Evolutionary conservation across 2,888 invertebrate species (phyloP).

Genomic region (Hydropsyche betteni): DNA sequence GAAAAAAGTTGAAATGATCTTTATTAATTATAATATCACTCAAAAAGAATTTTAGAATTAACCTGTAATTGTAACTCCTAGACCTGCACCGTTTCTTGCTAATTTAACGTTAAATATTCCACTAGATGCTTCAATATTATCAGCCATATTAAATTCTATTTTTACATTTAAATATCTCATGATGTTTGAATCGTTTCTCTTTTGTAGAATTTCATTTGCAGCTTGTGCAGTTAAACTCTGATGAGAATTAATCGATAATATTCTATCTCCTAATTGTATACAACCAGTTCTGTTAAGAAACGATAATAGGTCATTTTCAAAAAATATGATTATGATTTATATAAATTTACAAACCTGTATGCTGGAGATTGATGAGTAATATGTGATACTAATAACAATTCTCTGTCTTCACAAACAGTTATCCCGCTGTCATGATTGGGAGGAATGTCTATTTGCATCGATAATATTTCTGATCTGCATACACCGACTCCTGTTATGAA

Average conservation of each 20-base stretch:
- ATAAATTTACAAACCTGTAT: slow-evolving; percentile 57
- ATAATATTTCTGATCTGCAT: slow-evolving; percentile 62
- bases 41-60: slow-evolving; percentile 51
- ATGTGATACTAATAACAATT: slow-evolving; percentile 60
- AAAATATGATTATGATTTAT: neutral
- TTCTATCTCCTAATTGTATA: slow-evolving; percentile 81
- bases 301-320: neutral
- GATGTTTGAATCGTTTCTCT: slow-evolving; percentile 67
- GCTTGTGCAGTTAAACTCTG: slow-evolving; percentile 71
- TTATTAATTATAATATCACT: too few relatives aligned
- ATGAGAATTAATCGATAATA: slow-evolving; percentile 85
- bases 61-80: slow-evolving; percentile 92
- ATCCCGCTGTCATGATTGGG: slow-evolving; percentile 63
- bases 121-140: slow-evolving; percentile 88
- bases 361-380: slow-evolving; percentile 63
- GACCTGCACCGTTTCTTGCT: slow-evolving; percentile 78
- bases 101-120: slow-evolving; percentile 92
- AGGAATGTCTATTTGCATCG: slow-evolving; percentile 63
- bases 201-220: slow-evolving; percentile 68
- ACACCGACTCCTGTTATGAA: slow-evolving; percentile 61
- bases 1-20: slow-evolving; percentile 16
- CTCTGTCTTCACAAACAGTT: slow-evolving; percentile 61
- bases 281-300: slow-evolving; percentile 71
- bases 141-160: slow-evolving; percentile 90
- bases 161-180: slow-evolving; percentile 78